A percentile compares a stretch with the other conserved stretches of the same genome.
Conservation (phyloP, 2,113 vertebrate species). For the Emydura subglobosa region DNA sequence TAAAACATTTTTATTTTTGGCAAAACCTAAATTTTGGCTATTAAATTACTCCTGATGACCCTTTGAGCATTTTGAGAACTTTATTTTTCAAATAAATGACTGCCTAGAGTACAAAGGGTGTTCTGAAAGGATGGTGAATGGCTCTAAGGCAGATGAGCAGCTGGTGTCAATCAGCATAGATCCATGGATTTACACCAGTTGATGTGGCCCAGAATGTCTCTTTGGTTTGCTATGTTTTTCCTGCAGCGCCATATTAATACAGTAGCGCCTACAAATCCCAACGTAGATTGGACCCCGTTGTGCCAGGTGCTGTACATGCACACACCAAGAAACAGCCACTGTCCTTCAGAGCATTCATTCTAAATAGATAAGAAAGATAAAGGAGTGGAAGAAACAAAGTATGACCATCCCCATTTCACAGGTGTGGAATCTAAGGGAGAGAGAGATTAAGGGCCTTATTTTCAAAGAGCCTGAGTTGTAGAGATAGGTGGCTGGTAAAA, state of each 20-base stretch:
- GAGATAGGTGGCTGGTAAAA: background rate
- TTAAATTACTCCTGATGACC: background rate
- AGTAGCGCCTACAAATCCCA: background rate
- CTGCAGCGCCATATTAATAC: background rate
- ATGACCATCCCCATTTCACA: background rate
- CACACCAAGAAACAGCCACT: background rate
- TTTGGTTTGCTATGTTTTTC: background rate
- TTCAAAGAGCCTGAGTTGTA: background rate
- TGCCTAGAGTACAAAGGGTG: background rate
- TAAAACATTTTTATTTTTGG: background rate
- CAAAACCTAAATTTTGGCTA: background rate
- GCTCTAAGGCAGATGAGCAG: background rate
- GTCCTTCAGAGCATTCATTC: background rate
- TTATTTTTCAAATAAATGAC: background rate
- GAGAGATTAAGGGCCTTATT: background rate
- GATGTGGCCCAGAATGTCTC: constrained; percentile 25
- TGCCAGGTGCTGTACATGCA: background rate
- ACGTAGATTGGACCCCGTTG: background rate
- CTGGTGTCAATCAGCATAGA: background rate
- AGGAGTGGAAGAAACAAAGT: background rate
- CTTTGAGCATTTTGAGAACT: background rate
- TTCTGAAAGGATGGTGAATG: background rate
- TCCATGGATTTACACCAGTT: background rate
- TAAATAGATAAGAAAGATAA: background rate
- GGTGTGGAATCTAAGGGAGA: background rate